These are phyloP conservation scores for Meiosimyza platycephala DNA, from an alignment of 2,888 invertebrate species.

Conservation along the genomic window DNA sequence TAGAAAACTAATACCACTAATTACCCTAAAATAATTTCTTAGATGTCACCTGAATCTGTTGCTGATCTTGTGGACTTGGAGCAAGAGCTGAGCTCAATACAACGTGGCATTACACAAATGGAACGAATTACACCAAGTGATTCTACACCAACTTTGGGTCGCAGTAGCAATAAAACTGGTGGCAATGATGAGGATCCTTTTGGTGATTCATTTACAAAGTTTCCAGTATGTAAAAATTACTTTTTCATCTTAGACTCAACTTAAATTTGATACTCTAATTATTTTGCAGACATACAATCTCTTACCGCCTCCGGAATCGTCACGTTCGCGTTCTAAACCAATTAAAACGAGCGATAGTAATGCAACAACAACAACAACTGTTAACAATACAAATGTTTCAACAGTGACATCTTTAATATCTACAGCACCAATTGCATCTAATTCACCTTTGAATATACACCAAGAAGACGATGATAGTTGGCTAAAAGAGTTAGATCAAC, in stretches of 20 bases:
- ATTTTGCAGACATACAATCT: conserved; percentile 60
- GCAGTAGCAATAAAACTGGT: conserved; percentile 54
- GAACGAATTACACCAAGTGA: conserved; percentile 84
- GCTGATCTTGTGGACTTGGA: conserved; percentile 90
- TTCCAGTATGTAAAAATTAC: conserved; percentile 58
- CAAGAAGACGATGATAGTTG: conserved; percentile 60
- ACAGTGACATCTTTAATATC: conserved; percentile 48
- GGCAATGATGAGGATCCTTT: conserved; percentile 74
- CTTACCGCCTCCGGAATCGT: conserved; percentile 66
- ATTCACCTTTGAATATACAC: conserved; percentile 45
- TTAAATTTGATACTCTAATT: conserved; percentile 3
- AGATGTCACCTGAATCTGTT: conserved; percentile 71
- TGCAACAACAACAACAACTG: conserved; percentile 30
- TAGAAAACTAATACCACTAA: not conserved
- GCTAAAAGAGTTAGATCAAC: conserved; percentile 61
- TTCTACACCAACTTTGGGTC: conserved; percentile 70
- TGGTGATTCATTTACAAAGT: conserved; percentile 79
- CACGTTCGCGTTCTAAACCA: conserved; percentile 64
- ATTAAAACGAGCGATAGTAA: conserved; percentile 55
- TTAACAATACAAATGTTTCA: conserved; percentile 28
- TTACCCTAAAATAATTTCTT: not conserved
- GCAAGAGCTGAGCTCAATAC: conserved; percentile 85
- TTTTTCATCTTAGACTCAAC: not conserved
- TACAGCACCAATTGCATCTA: conserved; percentile 38
- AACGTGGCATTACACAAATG: conserved; percentile 89